A percentile compares a stretch with the other conserved stretches of the same genome.
These are phyloP conservation scores for Myripristis murdjan DNA, from an alignment of 2,797 vertebrate genomes.

Conservation along the genomic window DNA sequence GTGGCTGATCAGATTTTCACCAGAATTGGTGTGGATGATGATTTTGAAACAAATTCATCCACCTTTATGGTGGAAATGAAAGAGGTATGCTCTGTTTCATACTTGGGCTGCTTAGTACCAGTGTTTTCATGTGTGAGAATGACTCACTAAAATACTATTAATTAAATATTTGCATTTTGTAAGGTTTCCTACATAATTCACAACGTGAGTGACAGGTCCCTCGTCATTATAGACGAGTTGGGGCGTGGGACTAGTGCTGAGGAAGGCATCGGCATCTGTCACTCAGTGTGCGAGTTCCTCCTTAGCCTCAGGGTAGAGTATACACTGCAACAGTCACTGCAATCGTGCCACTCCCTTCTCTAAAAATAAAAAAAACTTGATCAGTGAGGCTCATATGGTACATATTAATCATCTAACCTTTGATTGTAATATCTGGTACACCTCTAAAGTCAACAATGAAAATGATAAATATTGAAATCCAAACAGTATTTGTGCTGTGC, in stretches of 20 bases:
- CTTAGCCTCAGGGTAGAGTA: slow-evolving; percentile 92
- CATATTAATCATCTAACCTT: not conserved
- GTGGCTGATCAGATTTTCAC: slow-evolving; percentile 97
- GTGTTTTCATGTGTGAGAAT: not conserved
- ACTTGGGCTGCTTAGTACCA: not conserved
- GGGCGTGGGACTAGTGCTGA: slow-evolving; percentile 96
- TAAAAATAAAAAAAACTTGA: slow-evolving; percentile 42
- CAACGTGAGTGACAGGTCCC: slow-evolving; percentile 93
- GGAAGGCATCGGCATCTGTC: slow-evolving; percentile 97
- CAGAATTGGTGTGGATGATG: slow-evolving; percentile 96
- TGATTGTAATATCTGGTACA: slow-evolving; percentile 2
- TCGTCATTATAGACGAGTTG: slow-evolving; percentile 97
- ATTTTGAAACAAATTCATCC: slow-evolving; percentile 97
- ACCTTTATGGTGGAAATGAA: slow-evolving; percentile 99
- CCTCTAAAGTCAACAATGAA: slow-evolving; percentile 30
- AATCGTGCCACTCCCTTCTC: slow-evolving; percentile 22
- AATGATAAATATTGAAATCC: slow-evolving; percentile 21
- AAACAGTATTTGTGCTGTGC: not conserved
- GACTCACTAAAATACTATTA: slow-evolving; percentile 7
- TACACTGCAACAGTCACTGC: not conserved
- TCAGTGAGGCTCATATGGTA: slow-evolving; percentile 24
- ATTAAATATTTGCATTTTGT: slow-evolving; percentile 49
- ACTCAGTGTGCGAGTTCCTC: slow-evolving; percentile 95
- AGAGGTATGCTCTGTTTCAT: slow-evolving; percentile 86
- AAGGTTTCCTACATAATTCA: slow-evolving; percentile 97